Conservation (phyloP, 2,888 invertebrate genomes). For the Lepidocyrtinus sp. region DNA sequence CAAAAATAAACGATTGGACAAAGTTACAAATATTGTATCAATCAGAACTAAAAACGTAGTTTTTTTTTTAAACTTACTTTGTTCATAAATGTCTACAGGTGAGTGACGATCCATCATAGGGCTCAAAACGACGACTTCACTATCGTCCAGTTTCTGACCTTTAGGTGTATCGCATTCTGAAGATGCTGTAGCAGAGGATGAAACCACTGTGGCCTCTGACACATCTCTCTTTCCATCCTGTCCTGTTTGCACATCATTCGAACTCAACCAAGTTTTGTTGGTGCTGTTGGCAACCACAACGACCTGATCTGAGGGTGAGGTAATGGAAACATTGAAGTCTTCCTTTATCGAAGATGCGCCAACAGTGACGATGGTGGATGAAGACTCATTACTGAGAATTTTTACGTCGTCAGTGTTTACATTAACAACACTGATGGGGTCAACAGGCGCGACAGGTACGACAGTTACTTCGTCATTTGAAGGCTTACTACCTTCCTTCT, state of each 20-base stretch:
- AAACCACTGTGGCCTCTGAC: conserved; percentile 38
- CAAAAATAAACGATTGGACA: too few relatives aligned
- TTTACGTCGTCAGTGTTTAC: conserved; percentile 67
- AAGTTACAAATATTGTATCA: too few relatives aligned
- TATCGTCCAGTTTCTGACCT: conserved; percentile 85
- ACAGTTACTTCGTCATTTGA: conserved; percentile 65
- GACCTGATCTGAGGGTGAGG: conserved; percentile 73
- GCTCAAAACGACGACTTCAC: conserved; percentile 87
- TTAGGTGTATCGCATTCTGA: conserved; percentile 71
- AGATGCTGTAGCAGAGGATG: conserved; percentile 61
- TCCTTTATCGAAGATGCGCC: conserved; percentile 52
- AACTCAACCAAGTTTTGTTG: conserved; percentile 79
- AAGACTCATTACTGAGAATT: conserved; percentile 60
- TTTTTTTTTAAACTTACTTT: too few relatives aligned
- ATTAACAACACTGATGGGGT: conserved; percentile 65
- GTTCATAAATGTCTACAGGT: conserved; percentile 66
- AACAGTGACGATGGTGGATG: conserved; percentile 67
- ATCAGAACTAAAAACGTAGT: too few relatives aligned
- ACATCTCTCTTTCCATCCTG: conserved; percentile 41
- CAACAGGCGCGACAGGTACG: conserved; percentile 66
- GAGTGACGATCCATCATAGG: conserved; percentile 72
- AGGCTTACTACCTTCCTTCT: conserved; percentile 23
- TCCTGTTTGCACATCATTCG: conserved; percentile 67
- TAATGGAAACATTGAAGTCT: conserved; percentile 52
- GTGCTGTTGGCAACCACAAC: conserved; percentile 85